Evolutionary conservation across 2,888 invertebrate genomes (phyloP), one percentile per base, ranked within the genome.

Genomic region (Drosophila cognata): DNA sequence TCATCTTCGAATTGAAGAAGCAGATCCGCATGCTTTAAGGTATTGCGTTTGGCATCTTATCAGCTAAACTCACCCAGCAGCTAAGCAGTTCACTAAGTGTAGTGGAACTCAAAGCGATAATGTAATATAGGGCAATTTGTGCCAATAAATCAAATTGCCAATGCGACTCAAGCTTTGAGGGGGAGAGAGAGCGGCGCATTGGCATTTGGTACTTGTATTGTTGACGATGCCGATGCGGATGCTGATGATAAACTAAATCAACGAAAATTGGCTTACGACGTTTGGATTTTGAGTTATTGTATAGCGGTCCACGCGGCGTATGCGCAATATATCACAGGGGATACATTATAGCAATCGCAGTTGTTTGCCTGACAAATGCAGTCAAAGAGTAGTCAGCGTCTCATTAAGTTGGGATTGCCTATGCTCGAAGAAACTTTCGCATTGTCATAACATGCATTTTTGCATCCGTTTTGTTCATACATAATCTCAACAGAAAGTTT

Each of bases 101-200:
- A 79, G 71, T 76, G 71, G 72, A 72, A 62, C 76, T 73, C 77
- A 77, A 77, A 82, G 82, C 86, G 89, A 84, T 87, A 88, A 81
- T 79, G 82, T 84, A 88, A 87, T 84, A 84, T 82, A 79, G 77
- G 79, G 78, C 82, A 87, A 87, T 87, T 88, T 88, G 89, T 78
- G 87, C 79, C 74, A 81, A 87, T 87, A 87, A 87, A 88, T 87
- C 87, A 87, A 88, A 87, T 87, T 88, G 87, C 13, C 46, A 46
- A 74, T 69, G 57, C 71, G 71, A 58, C 59, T 63, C 62, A 78
- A 79, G 67, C 59, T 75, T 51, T 67, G 71, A 55, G 56, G 64
- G 43, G 70, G 70, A 59, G 41, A 72, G 8, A 3, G 79, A 64
- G 67, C 62, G 67, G 59, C 73, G 64, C 78, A 81, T 88, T 88